Conservation (phyloP, 2,888 invertebrate species). For the Orgyia antiqua region DNA sequence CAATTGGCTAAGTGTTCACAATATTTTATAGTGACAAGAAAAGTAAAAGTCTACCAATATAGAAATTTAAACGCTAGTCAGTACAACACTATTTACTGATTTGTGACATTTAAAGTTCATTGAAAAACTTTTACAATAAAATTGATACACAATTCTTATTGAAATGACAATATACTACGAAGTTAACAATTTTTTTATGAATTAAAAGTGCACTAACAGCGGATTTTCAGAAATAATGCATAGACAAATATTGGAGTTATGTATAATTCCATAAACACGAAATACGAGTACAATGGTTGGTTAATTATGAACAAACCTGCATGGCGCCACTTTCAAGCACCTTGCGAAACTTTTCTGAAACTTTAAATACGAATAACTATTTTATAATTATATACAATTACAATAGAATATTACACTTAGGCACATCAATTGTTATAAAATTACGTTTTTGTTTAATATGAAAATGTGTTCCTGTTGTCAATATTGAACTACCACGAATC, state of each 20-base stretch:
- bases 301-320: conserved; percentile 18
- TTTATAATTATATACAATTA: conserved; percentile 53
- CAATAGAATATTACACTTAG: conserved; percentile 75
- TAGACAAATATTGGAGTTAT: conserved; percentile 40
- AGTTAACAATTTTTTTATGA: conserved; percentile 16
- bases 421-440: conserved; percentile 79
- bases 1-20: conserved; percentile 33
- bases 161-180: conserved; percentile 20
- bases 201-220: conserved; percentile 16
- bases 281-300: conserved; percentile 21
- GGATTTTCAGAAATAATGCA: conserved; percentile 13
- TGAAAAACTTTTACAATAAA: conserved; percentile 16
- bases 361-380: conserved; percentile 49
- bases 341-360: conserved; percentile 35
- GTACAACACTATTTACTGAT: conserved; percentile 51
- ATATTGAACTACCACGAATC: conserved; percentile 59
- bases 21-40: conserved; percentile 28
- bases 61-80: conserved; percentile 54
- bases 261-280: conserved; percentile 32
- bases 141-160: conserved; percentile 20
- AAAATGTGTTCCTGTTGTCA: conserved; percentile 60
- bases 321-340: conserved; percentile 18
- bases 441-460: conserved; percentile 70
- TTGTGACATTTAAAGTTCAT: conserved; percentile 30
- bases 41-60: conserved; percentile 35